A percentile compares a stretch with the other conserved stretches of the same genome.
Conservation (phyloP, 2,888 invertebrate genomes). For the Acronicta leporina region DNA sequence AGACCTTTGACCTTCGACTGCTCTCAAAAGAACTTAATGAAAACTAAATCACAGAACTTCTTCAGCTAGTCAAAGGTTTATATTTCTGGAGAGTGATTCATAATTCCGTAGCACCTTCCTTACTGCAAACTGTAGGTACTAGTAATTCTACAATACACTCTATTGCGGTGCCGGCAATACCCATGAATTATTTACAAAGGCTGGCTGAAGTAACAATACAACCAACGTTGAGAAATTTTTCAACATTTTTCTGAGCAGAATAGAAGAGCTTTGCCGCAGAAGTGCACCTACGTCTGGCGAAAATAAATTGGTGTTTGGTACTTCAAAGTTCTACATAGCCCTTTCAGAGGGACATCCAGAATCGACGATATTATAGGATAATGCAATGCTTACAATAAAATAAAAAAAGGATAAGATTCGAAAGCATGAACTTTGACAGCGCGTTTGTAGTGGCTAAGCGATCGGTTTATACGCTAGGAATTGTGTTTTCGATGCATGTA, state of each 20-base stretch:
- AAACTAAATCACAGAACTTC: too few species aligned
- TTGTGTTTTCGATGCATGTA: too few species aligned
- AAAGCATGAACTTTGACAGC: too few species aligned
- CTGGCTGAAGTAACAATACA: slow-evolving; percentile 29
- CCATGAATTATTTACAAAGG: slow-evolving; percentile 46
- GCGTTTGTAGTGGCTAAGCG: too few species aligned
- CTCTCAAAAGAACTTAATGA: too few species aligned
- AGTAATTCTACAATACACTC: slow-evolving; percentile 38
- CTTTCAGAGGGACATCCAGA: not conserved
- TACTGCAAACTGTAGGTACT: slow-evolving; percentile 16
- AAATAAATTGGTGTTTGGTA: slow-evolving; percentile 46
- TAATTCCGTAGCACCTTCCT: slow-evolving; percentile 6
- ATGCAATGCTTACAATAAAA: too few species aligned
- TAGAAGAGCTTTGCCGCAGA: slow-evolving; percentile 40
- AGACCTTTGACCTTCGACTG: too few species aligned
- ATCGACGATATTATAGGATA: too few species aligned
- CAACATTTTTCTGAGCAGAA: slow-evolving; percentile 41
- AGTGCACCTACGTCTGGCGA: slow-evolving; percentile 43
- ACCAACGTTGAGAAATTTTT: slow-evolving; percentile 39
- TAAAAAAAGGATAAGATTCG: too few species aligned
- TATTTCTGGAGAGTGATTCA: slow-evolving; percentile 1
- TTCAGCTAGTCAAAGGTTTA: not conserved
- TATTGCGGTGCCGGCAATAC: slow-evolving; percentile 31
- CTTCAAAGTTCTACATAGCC: slow-evolving; percentile 31
- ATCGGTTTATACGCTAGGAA: too few species aligned